Base-by-base conservation (phyloP, 1,140 invertebrate genomes). In the Temnothorax nylanderi region DNA sequence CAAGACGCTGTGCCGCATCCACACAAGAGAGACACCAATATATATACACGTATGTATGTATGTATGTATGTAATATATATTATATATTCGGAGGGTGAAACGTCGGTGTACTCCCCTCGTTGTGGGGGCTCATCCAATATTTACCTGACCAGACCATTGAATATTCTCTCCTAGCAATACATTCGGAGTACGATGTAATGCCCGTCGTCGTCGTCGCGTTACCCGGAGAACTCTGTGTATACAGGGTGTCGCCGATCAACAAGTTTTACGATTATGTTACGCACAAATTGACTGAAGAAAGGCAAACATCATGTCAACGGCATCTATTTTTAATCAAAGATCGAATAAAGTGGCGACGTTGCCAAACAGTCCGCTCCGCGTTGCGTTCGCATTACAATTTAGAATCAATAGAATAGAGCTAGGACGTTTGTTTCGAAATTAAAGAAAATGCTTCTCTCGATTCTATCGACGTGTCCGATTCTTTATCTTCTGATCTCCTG, bases 111-210 rank as follows among this genome's bases (percentile, higher is more conserved):
- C 32, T 8, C 49, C 26, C 62, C 26, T 90, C 69, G 84, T 86
- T 77, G 72, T 62, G 65, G 47, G 49, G 74, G 71, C 87, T 93
- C 92, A 93, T 94, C 80, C 87, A 93, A 93, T 94, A 94, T 94
- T 94, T 93, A 94, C 88, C 88, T 89, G 87, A 88, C 89, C 88
- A 90, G 86, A 85, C 85, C 87, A 94, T 94, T 93, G 91, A 93
- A 93, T 93, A 94, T 94, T 94, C 93, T 62, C 77, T 60, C 47
- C 87, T 86, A 62, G 88, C 90, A 89, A 92, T 93, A 91, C 90
- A 92, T 92, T 92, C 89, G 67, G 74, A 93, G 88, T 90, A 92
- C 90, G 87, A 78, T 77, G 92, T 92, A 93, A 93, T 88, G 88
- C 84, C 78, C 87, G 75, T 26, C 37, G 6, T 64, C 74, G 78